Conservation (phyloP, 1,140 invertebrate genomes). For the Calosoma granatense region DNA sequence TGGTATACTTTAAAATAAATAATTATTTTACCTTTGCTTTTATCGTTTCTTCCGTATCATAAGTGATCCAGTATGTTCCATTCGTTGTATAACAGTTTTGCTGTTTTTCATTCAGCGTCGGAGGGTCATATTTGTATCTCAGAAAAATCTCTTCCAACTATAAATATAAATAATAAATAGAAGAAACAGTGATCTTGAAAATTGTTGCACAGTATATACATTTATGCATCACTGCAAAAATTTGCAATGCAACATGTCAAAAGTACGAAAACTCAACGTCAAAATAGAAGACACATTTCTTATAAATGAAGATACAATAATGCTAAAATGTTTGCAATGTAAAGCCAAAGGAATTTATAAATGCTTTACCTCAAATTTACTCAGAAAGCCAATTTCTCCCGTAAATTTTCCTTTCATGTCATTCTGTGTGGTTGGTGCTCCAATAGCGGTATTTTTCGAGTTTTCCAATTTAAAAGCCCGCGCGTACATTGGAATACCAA, state of each 20-base stretch:
- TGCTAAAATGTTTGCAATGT: no score
- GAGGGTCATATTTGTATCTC: background rate
- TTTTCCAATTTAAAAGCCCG: constrained; percentile 46
- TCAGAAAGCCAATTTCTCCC: constrained; percentile 41
- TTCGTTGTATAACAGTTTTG: constrained; percentile 45
- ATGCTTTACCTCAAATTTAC: constrained; percentile 45
- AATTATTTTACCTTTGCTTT: constrained; percentile 33
- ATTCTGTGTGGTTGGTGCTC: constrained; percentile 35
- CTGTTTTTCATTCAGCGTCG: constrained; percentile 23
- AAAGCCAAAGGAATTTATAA: background rate
- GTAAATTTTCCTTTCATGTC: constrained; percentile 45
- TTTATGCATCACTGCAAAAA: background rate
- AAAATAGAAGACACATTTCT: no score
- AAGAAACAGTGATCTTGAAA: background rate
- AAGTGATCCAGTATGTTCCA: constrained; percentile 57
- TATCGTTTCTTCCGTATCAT: constrained; percentile 46
- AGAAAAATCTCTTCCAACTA: background rate
- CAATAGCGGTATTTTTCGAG: constrained; percentile 30
- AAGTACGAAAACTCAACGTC: no score
- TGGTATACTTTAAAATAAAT: no score
- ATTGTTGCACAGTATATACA: background rate
- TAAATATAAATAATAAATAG: background rate
- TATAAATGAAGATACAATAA: no score
- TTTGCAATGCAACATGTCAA: no score
- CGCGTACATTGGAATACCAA: constrained; percentile 56